phyloP scores from a whole-genome alignment of 2,797 vertebrate species.

The Thaleichthys pacificus region DNA sequence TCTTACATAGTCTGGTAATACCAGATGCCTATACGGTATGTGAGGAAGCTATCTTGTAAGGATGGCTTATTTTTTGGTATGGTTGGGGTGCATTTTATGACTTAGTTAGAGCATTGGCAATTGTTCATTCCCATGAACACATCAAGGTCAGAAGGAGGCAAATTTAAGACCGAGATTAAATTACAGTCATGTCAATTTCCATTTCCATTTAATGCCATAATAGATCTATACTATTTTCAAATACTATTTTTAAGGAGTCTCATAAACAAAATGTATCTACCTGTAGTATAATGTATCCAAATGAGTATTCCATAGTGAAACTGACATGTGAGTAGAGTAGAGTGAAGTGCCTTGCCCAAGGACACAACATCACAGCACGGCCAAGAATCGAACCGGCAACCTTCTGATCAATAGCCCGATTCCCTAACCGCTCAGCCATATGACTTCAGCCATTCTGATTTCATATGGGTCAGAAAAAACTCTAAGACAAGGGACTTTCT shows the following conservation, averaged over 20 bases:
- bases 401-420: too few relatives aligned
- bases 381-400: too few relatives aligned
- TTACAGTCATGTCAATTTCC: background rate
- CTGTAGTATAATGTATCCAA: too few relatives aligned
- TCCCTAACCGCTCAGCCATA: too few relatives aligned
- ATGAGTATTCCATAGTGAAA: slow-evolving; percentile 24
- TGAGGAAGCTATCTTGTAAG: background rate
- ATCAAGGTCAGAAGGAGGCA: too few relatives aligned
- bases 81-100: background rate
- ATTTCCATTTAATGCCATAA: background rate
- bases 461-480: background rate
- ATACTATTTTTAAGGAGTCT: too few relatives aligned
- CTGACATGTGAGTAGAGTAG: background rate
- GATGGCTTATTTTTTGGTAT: background rate
- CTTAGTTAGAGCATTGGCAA: background rate
- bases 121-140: background rate
- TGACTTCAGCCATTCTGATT: background rate
- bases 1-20: background rate
- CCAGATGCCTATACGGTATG: background rate
- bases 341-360: too few relatives aligned
- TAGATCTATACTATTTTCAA: too few relatives aligned
- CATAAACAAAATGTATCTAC: too few relatives aligned
- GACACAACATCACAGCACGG: too few relatives aligned
- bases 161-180: background rate
- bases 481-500: background rate